Evolutionary conservation across 2,797 vertebrate species (phyloP), one percentile per base, ranked within the genome.

Genomic region (Pristis pectinata): DNA sequence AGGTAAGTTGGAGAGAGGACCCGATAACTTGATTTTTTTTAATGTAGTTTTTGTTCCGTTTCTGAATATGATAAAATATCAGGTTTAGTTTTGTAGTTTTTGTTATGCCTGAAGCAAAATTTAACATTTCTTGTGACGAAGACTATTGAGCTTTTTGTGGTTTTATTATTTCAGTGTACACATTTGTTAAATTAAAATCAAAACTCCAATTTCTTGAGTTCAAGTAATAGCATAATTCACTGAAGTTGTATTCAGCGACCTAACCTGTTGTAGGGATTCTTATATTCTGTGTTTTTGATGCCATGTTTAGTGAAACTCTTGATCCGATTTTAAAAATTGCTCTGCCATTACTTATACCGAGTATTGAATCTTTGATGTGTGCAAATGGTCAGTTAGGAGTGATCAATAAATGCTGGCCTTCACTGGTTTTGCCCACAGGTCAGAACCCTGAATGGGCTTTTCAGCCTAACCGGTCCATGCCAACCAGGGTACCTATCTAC

Each of bases 1-100:
- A 99, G 98, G 99, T 99, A 97, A 94, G n/a, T 91, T 67, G 8
- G 30, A n/a, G 56, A n/a, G 56, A n/a, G 17, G 30, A 87, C 22
- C 0, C 7, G 0, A 49, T 59, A 15, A 91, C n/a, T 61, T 15
- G 30, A 11, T 10, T 89, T 91, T n/a, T 91, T n/a, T 37, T 67
- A 61, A 1, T 67, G 34, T n/a, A 61, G 53, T n/a, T n/a, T 85
- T 79, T 34, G 56, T 6, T 85, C 2, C 49, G 5, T 30, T 72
- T 30, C 49, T 85, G 44, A 85, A 56, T 85, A 10, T 85, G 24
- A 53, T 53, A 53, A 53, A 53, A 83, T 83, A 85, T 13, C 82
- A 30, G 80, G 49, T 15, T 19, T 56, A 85, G 11, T 53, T 85
- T 85, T 53, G 49, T 22, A 53, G n/a, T 89, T 91, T 41, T 13